Conservation (phyloP, 2,888 invertebrate genomes). For the Coelogynopora nodosa region DNA sequence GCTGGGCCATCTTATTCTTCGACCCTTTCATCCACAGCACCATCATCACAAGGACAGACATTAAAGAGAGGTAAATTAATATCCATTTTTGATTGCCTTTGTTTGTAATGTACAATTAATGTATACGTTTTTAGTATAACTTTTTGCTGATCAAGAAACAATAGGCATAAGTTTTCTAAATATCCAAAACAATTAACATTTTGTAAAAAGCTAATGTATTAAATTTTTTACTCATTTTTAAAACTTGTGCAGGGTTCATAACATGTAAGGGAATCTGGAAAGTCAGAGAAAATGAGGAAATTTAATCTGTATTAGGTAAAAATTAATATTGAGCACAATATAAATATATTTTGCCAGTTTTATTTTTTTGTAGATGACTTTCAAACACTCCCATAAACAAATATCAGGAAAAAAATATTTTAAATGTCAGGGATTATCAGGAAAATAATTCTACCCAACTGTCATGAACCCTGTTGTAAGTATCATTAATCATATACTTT, state of each 20-base stretch:
- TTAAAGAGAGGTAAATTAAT: not conserved
- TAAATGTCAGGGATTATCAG: not conserved
- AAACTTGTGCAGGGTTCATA: conserved; percentile 31
- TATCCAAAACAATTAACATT: not conserved
- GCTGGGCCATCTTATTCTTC: not conserved
- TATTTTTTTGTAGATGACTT: conserved; percentile 18
- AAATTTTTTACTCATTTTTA: conserved; percentile 14
- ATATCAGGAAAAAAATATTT: not conserved
- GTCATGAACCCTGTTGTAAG: not conserved
- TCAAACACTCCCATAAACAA: conserved; percentile 17
- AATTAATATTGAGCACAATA: conserved; percentile 27
- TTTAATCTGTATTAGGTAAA: conserved; percentile 29
- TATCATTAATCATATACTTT: not conserved
- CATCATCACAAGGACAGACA: not conserved
- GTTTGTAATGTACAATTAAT: not conserved
- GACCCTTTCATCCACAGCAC: not conserved
- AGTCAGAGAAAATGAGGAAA: conserved; percentile 31
- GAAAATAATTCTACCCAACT: not conserved
- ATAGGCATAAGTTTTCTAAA: not conserved
- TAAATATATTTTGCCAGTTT: conserved; percentile 18
- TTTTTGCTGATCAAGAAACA: not conserved
- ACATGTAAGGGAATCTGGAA: conserved; percentile 23
- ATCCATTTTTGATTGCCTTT: not conserved
- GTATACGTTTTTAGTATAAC: not conserved
- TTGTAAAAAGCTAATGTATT: not conserved